Base-by-base conservation (phyloP, 2,797 vertebrate genomes). In the Rhodeus uyekii region DNA sequence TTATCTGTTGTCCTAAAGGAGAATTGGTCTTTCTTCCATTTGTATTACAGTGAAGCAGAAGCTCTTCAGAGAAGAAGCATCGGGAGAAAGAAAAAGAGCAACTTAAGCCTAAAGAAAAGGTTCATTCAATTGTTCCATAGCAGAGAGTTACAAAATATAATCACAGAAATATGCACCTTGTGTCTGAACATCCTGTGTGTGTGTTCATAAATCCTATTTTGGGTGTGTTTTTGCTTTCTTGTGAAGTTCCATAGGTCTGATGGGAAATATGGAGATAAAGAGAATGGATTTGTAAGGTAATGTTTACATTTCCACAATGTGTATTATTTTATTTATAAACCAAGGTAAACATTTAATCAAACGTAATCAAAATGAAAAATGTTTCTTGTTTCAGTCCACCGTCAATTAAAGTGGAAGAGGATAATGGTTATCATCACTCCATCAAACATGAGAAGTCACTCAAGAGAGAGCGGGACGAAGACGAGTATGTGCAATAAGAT, bases 31-130 rank as follows among this genome's bases (percentile, higher is more conserved):
- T 14, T 24, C n/a, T 53, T n/a, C 1, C 1, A 18, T 38, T 55
- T 73, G 44, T 50, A 48, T 48, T 50, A 50, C 93, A 98, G 98
- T 76, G 96, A 98, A 91, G 97, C 93, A 97, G 96, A 95, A 96
- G 98, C 88, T 95, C 95, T 89, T 95, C 94, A 61, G 98, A 99
- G 93, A 99, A 96, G 93, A 99, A 98, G 94, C 96, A 97, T 92
- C 90, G 89, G 90, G 90, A 90, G 87, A 94, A 91, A 90, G 97
- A 99, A 89, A 98, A 96, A 91, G 96, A 97, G 88, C 88, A 89
- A 89, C 90, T 92, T 64, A 95, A 94, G 87, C 92, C 92, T 83
- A 92, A 86, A 78, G 90, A 92, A 72, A 72, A 50, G 68, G 68
- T 73, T 1, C 29, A 72, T 34, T 48, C 29, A 13, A 34, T 50